These are phyloP conservation scores for Hirtodrosophila trivittata DNA, from an alignment of 2,888 invertebrate species.

Conservation along the genomic window DNA sequence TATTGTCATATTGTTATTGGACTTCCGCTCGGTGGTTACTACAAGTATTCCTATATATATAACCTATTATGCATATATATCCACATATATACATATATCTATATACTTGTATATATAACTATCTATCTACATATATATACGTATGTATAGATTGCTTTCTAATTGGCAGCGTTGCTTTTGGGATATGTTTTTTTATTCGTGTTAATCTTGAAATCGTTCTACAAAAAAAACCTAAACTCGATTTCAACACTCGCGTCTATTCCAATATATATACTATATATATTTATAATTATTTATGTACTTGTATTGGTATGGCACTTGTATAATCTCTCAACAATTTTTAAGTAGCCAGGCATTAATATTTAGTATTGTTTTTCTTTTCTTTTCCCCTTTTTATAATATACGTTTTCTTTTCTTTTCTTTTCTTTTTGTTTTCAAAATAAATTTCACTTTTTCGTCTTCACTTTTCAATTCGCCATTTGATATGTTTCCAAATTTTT, in stretches of 20 bases:
- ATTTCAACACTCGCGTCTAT: conserved; percentile 21
- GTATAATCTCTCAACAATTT: conserved; percentile 12
- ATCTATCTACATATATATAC: conserved; percentile 2
- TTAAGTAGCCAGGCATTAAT: conserved; percentile 13
- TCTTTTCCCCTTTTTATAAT: conserved; percentile 8
- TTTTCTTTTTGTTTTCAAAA: conserved; percentile 19
- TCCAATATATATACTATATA: conserved; percentile 14
- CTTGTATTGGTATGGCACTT: conserved; percentile 57
- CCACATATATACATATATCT: conserved; percentile 15
- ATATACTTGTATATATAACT: conserved; percentile 32
- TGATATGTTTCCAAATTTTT: conserved; percentile 92
- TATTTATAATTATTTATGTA: conserved; percentile 11
- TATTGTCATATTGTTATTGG: conserved; percentile 72
- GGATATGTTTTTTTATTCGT: conserved; percentile 53
- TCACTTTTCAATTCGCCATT: conserved; percentile 86
- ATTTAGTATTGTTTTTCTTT: conserved; percentile 25
- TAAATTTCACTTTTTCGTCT: conserved; percentile 22
- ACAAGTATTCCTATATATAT: conserved; percentile 29
- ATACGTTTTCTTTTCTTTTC: conserved; percentile 2
- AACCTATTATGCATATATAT: conserved; percentile 23
- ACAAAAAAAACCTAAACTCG: conserved; percentile 4
- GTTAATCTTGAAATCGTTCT: background rate
- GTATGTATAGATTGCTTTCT: conserved; percentile 21
- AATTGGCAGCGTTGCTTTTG: conserved; percentile 65
- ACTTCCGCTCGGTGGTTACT: conserved; percentile 60